Evolutionary conservation across 2,113 vertebrate species (phyloP).

Genomic region (Ammodramus savannarum): DNA sequence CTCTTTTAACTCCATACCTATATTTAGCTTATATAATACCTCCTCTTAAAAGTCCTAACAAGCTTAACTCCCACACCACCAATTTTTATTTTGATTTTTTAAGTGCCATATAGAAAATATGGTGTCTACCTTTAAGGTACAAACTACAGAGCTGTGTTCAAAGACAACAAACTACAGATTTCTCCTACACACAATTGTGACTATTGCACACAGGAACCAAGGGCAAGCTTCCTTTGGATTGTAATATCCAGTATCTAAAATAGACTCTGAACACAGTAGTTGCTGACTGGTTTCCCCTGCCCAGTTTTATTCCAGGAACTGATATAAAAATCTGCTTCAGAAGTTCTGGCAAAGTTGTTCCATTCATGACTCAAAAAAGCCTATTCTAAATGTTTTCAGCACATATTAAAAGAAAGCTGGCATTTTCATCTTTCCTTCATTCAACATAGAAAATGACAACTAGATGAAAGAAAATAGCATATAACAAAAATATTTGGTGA

Average conservation of each 20-base stretch:
- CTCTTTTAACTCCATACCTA: not conserved
- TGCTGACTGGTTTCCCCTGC: not conserved
- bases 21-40: not conserved
- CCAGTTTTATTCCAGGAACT: not conserved
- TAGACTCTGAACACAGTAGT: not conserved
- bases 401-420: not conserved
- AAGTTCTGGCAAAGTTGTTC: not conserved
- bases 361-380: not conserved
- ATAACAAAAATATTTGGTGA: not conserved
- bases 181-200: not conserved
- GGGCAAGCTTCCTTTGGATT: not conserved
- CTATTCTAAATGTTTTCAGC: not conserved
- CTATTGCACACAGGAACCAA: fast-evolving
- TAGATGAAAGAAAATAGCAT: not conserved
- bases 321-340: not conserved
- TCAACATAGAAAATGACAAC: not conserved
- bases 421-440: not conserved
- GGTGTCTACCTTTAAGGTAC: not conserved
- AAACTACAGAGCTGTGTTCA: not conserved
- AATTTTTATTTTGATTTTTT: not conserved
- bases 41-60: not conserved
- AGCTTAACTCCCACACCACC: fast-evolving
- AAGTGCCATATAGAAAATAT: not conserved
- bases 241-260: not conserved
- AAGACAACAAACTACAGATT: not conserved